Evolutionary conservation across 1,140 invertebrate genomes (phyloP).

Genomic region (Heliothis virescens): DNA sequence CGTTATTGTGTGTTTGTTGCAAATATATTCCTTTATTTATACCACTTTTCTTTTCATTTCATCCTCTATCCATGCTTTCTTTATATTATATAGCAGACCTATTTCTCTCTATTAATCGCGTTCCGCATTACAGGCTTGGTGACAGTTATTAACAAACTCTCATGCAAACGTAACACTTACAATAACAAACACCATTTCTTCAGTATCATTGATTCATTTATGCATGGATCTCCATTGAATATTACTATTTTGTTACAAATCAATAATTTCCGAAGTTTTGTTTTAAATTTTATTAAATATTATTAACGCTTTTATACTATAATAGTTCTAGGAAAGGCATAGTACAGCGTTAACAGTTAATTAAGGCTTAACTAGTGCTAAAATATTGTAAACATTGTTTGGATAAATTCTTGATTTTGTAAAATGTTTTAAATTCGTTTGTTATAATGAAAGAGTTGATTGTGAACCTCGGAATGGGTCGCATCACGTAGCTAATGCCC

Average conservation of each 20-base stretch:
- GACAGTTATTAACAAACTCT: conserved; percentile 75
- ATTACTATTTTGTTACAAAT: conserved; percentile 80
- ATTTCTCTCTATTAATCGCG: conserved; percentile 76
- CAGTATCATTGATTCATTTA: conserved; percentile 82
- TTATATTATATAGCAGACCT: conserved; percentile 77
- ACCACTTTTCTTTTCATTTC: conserved; percentile 84
- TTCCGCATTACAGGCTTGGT: conserved; percentile 79
- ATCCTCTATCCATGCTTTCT: conserved; percentile 83
- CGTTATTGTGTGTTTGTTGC: conserved; percentile 85
- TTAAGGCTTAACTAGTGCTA: conserved; percentile 79
- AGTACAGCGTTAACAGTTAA: conserved; percentile 78
- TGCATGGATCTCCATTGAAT: conserved; percentile 83
- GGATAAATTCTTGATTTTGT: conserved; percentile 39
- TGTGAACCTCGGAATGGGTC: conserved; percentile 39
- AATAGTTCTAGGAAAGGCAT: conserved; percentile 81
- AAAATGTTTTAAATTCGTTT: conserved; percentile 33
- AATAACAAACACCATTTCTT: conserved; percentile 85
- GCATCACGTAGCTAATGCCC: conserved; percentile 58
- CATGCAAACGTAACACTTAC: conserved; percentile 73
- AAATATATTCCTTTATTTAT: conserved; percentile 85
- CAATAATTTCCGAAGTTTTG: conserved; percentile 56
- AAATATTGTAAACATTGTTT: conserved; percentile 53
- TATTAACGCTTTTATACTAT: conserved; percentile 76
- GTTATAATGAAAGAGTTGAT: conserved; percentile 4
- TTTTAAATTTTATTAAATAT: conserved; percentile 69